phyloP scores from a whole-genome alignment of 2,888 invertebrate genomes.

The Leucoma salicis region DNA sequence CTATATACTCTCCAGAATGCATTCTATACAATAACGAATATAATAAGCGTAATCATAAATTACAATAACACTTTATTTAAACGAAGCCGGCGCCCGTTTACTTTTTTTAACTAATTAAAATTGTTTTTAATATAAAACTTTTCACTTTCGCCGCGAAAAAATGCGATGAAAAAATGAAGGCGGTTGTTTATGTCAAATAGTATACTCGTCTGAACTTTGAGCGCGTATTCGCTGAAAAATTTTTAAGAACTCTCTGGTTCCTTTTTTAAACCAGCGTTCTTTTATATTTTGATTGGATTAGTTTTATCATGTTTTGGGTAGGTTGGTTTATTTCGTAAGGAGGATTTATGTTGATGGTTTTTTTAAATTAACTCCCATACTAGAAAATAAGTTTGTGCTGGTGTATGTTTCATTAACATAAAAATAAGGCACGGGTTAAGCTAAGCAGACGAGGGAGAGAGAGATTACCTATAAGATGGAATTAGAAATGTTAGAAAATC shows the following conservation, averaged over 20 bases:
- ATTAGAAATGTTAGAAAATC: too few relatives aligned
- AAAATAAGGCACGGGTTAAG: too few relatives aligned
- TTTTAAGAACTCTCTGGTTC: slow-evolving; percentile 6
- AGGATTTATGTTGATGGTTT: background rate
- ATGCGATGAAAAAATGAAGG: slow-evolving; percentile 26
- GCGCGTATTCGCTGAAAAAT: slow-evolving; percentile 11
- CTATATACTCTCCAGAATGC: too few relatives aligned
- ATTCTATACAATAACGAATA: too few relatives aligned
- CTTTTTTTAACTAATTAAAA: slow-evolving; percentile 64
- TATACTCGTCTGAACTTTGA: slow-evolving; percentile 23
- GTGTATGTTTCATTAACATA: too few relatives aligned
- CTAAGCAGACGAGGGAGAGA: too few relatives aligned
- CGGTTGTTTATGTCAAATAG: slow-evolving; percentile 32
- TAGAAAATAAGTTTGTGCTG: too few relatives aligned
- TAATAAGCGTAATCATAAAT: slow-evolving; percentile 21
- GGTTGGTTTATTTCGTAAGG: background rate
- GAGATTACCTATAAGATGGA: too few relatives aligned
- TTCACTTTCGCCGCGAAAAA: slow-evolving; percentile 49
- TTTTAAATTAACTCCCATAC: too few relatives aligned
- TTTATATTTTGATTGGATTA: slow-evolving; percentile 7
- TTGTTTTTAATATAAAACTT: slow-evolving; percentile 74
- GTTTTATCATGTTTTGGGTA: background rate
- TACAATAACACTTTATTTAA: slow-evolving; percentile 57
- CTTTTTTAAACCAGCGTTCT: slow-evolving; percentile 2
- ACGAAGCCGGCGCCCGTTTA: slow-evolving; percentile 46